These are phyloP conservation scores for Penaeus vannamei DNA, from an alignment of 1,140 invertebrate species.

Conservation along the genomic window DNA sequence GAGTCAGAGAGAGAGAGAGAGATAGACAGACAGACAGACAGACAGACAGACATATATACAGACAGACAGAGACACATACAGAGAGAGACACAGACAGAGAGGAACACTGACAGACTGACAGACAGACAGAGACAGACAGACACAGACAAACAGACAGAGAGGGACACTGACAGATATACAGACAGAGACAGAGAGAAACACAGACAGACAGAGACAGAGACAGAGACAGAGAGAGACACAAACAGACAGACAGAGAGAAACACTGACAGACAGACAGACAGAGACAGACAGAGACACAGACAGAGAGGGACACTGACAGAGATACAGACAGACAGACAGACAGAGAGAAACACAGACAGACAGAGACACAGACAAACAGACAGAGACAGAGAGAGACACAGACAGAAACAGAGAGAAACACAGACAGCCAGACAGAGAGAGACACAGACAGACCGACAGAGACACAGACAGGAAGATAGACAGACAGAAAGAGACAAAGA, in stretches of 20 bases:
- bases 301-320: too few relatives aligned
- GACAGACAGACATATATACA: background rate
- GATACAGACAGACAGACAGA: background rate
- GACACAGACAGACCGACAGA: background rate
- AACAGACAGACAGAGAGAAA: background rate
- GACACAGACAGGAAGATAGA: background rate
- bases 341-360: background rate
- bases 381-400: background rate
- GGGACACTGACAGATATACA: too few relatives aligned
- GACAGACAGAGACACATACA: background rate
- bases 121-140: conserved; percentile 5
- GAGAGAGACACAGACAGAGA: conserved; percentile 9
- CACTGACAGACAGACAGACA: background rate
- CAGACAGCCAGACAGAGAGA: background rate
- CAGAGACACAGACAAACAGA: background rate
- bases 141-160: background rate
- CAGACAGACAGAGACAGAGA: background rate
- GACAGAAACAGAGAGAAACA: background rate
- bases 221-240: conserved; percentile 6
- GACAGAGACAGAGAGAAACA: background rate
- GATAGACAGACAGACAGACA: background rate
- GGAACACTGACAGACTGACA: background rate
- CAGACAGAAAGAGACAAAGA: conserved; percentile 8
- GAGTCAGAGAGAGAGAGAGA: conserved; percentile 32
- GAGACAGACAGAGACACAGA: background rate